Evolutionary conservation across 2,113 vertebrate genomes (phyloP).

Genomic region (Oceanites oceanicus): DNA sequence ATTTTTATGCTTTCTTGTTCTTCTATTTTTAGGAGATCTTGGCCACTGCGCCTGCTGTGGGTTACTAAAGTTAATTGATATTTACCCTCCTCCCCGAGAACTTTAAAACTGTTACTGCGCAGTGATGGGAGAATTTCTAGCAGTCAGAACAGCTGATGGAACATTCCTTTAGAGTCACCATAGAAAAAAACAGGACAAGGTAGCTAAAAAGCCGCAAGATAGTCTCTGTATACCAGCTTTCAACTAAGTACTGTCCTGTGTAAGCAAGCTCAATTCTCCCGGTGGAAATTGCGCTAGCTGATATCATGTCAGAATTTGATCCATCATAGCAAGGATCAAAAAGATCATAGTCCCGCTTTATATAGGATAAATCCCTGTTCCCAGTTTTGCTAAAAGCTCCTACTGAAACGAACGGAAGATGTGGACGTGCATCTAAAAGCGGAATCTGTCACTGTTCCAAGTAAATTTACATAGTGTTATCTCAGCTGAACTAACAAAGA

Average conservation of each 20-base stretch:
- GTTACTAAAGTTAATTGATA: not conserved
- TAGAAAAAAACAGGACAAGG: not conserved
- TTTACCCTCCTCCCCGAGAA: not conserved
- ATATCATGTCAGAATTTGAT: not conserved
- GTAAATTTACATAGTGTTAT: slow-evolving; percentile 55
- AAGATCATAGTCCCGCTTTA: not conserved
- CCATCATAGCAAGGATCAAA: not conserved
- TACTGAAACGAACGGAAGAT: not conserved
- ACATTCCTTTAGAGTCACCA: not conserved
- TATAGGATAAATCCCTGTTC: not conserved
- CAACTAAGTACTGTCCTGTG: not conserved
- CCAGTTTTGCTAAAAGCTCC: not conserved
- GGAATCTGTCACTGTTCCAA: slow-evolving; percentile 43
- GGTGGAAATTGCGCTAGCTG: not conserved
- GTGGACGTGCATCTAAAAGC: slow-evolving; percentile 33
- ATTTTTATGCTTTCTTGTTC: not conserved
- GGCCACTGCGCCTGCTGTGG: not conserved
- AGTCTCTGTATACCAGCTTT: not conserved
- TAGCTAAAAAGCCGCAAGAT: not conserved
- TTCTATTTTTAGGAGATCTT: not conserved
- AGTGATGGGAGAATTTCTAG: not conserved
- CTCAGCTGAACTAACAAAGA: slow-evolving; percentile 66
- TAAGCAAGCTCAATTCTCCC: not conserved
- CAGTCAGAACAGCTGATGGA: not conserved
- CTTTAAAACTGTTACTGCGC: not conserved